phyloP scores from a whole-genome alignment of 2,797 vertebrate genomes.

The Arrhamphus sclerolepis region DNA sequence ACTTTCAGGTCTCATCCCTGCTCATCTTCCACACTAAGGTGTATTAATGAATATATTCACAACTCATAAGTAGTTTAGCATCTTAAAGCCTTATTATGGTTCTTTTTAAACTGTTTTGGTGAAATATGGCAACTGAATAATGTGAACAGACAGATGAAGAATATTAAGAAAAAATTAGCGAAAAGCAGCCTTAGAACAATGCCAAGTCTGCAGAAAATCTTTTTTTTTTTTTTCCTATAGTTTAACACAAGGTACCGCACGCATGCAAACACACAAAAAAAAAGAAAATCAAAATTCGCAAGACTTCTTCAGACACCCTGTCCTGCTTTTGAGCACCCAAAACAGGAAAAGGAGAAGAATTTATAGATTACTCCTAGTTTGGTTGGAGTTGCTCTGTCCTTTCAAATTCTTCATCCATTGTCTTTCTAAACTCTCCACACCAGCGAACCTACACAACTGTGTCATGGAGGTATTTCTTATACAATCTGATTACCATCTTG shows the following conservation, averaged over 20 bases:
- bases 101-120: slow-evolving; percentile 70
- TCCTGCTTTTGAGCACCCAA: slow-evolving; percentile 38
- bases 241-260: slow-evolving; percentile 16
- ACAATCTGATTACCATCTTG: slow-evolving; percentile 88
- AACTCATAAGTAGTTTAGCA: slow-evolving; percentile 88
- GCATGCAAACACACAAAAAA: not conserved
- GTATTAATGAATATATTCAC: slow-evolving; percentile 88
- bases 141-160: slow-evolving; percentile 14
- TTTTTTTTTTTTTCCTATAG: not conserved
- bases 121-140: slow-evolving; percentile 22
- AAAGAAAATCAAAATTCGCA: too few relatives aligned
- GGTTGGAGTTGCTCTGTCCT: slow-evolving; percentile 58
- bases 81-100: slow-evolving; percentile 87
- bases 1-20: slow-evolving; percentile 86
- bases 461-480: slow-evolving; percentile 81
- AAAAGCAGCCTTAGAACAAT: not conserved
- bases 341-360: slow-evolving; percentile 48
- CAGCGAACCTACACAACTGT: slow-evolving; percentile 69
- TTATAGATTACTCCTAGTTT: slow-evolving; percentile 70
- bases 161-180: slow-evolving; percentile 1
- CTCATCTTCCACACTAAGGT: slow-evolving; percentile 88
- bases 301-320: slow-evolving; percentile 15
- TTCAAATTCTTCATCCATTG: slow-evolving; percentile 45
- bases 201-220: too few relatives aligned
- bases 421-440: slow-evolving; percentile 52